A percentile compares a stretch with the other conserved stretches of the same genome.
phyloP scores from a whole-genome alignment of 2,888 invertebrate species.

The Notocelia uddmanniana region DNA sequence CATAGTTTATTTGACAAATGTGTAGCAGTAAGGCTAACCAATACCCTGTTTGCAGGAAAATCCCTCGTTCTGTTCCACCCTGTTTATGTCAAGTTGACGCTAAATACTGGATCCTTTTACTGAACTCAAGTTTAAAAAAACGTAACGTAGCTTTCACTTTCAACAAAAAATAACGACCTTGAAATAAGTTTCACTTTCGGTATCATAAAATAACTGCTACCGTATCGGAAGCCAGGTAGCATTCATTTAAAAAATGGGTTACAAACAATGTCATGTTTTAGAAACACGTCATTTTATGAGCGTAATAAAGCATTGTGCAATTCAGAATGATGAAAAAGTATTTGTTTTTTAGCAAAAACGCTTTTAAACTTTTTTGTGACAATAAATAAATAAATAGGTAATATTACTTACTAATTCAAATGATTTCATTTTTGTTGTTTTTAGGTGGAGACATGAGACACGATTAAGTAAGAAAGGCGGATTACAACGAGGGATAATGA shows the following conservation, averaged over 20 bases:
- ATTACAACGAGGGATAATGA: neutral
- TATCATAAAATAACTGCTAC: slow-evolving; percentile 59
- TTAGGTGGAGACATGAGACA: neutral
- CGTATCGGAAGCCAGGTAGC: slow-evolving; percentile 47
- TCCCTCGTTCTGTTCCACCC: too few species aligned
- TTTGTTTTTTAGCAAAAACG: neutral
- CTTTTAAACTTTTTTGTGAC: neutral
- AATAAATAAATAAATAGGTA: neutral
- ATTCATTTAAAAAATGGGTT: slow-evolving; percentile 54
- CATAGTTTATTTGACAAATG: too few species aligned
- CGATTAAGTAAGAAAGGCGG: neutral
- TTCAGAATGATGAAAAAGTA: slow-evolving; percentile 3
- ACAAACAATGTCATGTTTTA: slow-evolving; percentile 31
- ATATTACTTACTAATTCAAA: too few species aligned
- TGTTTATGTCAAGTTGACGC: neutral
- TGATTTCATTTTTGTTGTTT: neutral
- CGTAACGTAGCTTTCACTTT: slow-evolving; percentile 71
- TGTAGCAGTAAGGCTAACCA: too few species aligned
- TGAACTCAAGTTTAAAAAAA: neutral
- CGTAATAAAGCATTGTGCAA: slow-evolving; percentile 6
- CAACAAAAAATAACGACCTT: slow-evolving; percentile 65
- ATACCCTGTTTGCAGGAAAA: too few species aligned
- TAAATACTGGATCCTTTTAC: neutral
- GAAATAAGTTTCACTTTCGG: slow-evolving; percentile 68
- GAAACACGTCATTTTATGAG: slow-evolving; percentile 20